Evolutionary conservation across 2,888 invertebrate species (phyloP), one percentile per base, ranked within the genome.

Genomic region (Pristionchus maxplancki): DNA sequence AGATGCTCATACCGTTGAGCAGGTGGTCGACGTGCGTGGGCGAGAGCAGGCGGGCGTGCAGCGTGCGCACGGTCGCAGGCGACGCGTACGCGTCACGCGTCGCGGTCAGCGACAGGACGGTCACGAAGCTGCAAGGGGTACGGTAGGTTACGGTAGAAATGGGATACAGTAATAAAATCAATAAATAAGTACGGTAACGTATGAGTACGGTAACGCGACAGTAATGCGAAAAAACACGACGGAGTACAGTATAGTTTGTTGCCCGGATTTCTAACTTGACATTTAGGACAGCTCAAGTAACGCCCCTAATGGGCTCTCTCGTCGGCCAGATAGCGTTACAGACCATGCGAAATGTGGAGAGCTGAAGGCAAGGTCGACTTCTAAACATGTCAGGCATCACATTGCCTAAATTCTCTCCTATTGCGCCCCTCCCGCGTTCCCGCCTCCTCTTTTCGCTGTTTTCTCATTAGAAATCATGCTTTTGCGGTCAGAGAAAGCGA

Each of bases 1-100:
- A n/a, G n/a, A n/a, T n/a, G n/a, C n/a, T n/a, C n/a, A 58, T 53
- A 83, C 82, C 82, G 53, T 83, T 83, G 53, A 83, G 82, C 17
- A 83, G 53, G 34, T 83, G 82, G 24, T 83, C 82, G 24, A 83
- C 82, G 37, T 83, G 82, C 31, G 82, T 83, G 31, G 82, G 50
- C 20, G 82, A 83, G 53, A 53, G 44, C 5, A 83, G 82, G 31
- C 82, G 82, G 9, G 53, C 82, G 34, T 83, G 34, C 24, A 83
- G 53, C 34, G 78, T 44, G 1, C 40, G 40, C 24, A 48, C 44
- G 11, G 15, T n/a, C 11, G 44, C 9, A 13, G 78, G 44, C 44
- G 78, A 24, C 28, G 58, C 58, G 58, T 24, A n/a, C 58, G 58
- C 50, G 50, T 50, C 15, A 2, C 17, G 58, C 58, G 58, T 9